Percentiles rank a stretch among this genome's conserved stretches.
These are phyloP conservation scores for Cathartes aura DNA, from an alignment of 2,113 vertebrate genomes.

Conservation along the genomic window DNA sequence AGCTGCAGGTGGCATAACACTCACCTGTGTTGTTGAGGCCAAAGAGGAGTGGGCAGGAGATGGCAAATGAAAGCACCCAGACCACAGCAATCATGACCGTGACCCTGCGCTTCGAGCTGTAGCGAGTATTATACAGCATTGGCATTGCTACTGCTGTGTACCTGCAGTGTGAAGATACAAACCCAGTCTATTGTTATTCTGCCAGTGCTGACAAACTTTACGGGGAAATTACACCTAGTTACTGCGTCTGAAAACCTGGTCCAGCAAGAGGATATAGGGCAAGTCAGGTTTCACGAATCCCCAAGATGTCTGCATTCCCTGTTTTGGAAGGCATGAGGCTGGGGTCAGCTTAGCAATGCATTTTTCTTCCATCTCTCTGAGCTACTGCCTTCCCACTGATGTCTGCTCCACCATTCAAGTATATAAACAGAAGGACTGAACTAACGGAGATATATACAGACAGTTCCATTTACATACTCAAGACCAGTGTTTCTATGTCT, in stretches of 20 bases:
- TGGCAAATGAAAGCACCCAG: conserved; percentile 96
- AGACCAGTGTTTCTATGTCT: rapidly evolving
- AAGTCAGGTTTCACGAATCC: rapidly evolving
- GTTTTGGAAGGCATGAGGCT: background rate
- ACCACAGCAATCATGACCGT: conserved; percentile 96
- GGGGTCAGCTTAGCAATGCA: rapidly evolving
- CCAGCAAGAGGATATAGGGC: rapidly evolving
- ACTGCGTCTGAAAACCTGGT: background rate
- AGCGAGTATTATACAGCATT: conserved; percentile 98
- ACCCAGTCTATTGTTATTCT: background rate
- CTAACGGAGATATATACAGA: rapidly evolving
- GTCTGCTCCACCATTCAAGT: background rate
- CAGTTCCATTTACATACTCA: background rate
- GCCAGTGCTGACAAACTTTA: background rate
- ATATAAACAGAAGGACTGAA: rapidly evolving
- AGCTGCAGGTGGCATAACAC: background rate
- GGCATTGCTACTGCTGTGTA: conserved; percentile 99
- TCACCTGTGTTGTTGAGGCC: conserved; percentile 96
- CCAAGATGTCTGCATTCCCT: background rate
- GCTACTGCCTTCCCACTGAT: background rate
- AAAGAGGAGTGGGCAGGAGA: conserved; percentile 95
- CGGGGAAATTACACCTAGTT: background rate
- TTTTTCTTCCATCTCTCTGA: background rate
- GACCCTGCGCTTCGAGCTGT: conserved; percentile 95
- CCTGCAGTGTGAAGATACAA: conserved; percentile 61